A percentile compares a stretch with the other conserved stretches of the same genome.
These are phyloP conservation scores for Phaethon lepturus DNA, from an alignment of 2,113 vertebrate species.

Conservation along the genomic window DNA sequence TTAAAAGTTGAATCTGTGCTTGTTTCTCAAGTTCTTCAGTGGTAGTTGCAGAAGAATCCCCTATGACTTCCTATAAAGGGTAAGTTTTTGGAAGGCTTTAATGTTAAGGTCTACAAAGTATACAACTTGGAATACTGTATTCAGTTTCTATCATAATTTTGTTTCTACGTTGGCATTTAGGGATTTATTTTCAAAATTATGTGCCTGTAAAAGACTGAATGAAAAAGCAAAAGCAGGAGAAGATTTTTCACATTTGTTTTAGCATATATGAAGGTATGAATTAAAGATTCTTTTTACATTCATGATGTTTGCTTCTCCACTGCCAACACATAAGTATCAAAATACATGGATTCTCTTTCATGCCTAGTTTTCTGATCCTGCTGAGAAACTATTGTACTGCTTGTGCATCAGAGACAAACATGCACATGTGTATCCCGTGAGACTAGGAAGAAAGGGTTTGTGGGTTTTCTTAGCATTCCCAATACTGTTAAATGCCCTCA, in stretches of 20 bases:
- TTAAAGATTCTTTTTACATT: background rate
- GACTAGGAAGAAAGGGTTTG: background rate
- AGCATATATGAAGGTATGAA: background rate
- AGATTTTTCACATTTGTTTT: background rate
- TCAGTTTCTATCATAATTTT: conserved; percentile 30
- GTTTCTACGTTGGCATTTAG: background rate
- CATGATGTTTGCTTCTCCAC: background rate
- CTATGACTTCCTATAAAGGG: background rate
- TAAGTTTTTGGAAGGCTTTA: conserved; percentile 55
- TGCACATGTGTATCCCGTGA: background rate
- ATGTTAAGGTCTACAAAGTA: background rate
- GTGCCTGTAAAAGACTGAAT: background rate
- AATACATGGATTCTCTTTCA: background rate
- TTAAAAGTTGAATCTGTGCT: background rate
- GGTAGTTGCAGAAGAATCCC: background rate
- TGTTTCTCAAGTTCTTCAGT: background rate
- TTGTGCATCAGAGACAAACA: background rate
- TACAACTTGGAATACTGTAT: conserved; percentile 11
- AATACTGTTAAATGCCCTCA: background rate
- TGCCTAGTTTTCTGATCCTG: background rate
- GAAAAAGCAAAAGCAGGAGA: background rate
- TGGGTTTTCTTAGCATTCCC: background rate
- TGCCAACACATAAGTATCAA: background rate
- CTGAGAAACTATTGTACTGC: background rate
- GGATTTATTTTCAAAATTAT: background rate